These are phyloP conservation scores for Panthera uncia DNA, from an alignment of 2,113 vertebrate species.

Conservation along the genomic window DNA sequence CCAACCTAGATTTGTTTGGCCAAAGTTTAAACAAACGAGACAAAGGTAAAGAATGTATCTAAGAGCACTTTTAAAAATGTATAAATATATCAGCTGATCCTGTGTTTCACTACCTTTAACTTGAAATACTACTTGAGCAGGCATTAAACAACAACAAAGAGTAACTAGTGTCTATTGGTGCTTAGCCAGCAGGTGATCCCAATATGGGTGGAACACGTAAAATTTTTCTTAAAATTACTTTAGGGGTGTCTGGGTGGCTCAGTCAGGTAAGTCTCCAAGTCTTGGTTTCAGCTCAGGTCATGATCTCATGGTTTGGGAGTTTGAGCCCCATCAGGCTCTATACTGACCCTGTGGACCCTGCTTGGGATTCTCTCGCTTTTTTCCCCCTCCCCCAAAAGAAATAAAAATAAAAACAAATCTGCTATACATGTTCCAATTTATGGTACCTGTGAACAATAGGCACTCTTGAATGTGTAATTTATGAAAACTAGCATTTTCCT, in stretches of 20 bases:
- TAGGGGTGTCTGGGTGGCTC: too few relatives aligned
- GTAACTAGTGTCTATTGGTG: background rate
- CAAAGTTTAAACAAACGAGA: constrained; percentile 70
- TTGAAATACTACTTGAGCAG: constrained; percentile 33
- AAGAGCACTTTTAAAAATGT: constrained; percentile 21
- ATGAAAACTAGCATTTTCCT: constrained; percentile 15
- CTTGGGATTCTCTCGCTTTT: too few relatives aligned
- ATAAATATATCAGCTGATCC: background rate
- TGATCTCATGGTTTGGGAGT: too few relatives aligned
- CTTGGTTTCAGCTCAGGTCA: too few relatives aligned
- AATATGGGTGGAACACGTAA: background rate
- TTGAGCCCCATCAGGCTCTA: too few relatives aligned
- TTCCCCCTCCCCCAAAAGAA: too few relatives aligned
- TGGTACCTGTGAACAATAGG: background rate
- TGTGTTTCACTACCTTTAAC: constrained; percentile 7
- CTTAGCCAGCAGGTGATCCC: background rate
- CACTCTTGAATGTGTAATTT: background rate
- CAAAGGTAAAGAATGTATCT: constrained; percentile 44
- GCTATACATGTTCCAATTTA: background rate
- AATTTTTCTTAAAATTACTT: background rate
- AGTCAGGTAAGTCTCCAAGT: too few relatives aligned
- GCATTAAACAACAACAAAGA: background rate
- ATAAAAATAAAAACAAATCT: background rate
- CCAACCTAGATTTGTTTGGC: constrained; percentile 89
- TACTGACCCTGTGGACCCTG: too few relatives aligned